Conservation (phyloP, 2,888 invertebrate species). For the Lampropteryx suffumata region DNA sequence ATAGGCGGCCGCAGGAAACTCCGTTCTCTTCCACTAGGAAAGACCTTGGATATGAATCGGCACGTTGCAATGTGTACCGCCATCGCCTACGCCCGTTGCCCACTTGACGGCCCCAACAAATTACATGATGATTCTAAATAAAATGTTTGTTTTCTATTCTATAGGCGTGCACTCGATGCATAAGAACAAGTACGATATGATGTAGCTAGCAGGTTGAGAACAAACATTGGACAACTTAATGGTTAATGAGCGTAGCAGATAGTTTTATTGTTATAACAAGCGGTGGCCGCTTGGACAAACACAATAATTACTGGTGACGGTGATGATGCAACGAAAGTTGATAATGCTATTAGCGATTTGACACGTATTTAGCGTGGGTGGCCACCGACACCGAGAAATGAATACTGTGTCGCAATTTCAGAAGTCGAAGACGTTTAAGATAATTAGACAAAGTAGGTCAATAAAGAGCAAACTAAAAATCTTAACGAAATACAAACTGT, state of each 20-base stretch:
- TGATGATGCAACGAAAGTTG: constrained; percentile 78
- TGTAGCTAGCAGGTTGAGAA: constrained; percentile 36
- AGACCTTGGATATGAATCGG: constrained; percentile 82
- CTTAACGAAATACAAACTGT: constrained; percentile 37
- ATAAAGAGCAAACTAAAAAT: constrained; percentile 48
- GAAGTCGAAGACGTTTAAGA: constrained; percentile 56
- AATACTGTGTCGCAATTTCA: constrained; percentile 61
- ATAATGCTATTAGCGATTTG: constrained; percentile 76
- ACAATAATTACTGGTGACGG: constrained; percentile 60
- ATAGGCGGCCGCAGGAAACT: constrained; percentile 83
- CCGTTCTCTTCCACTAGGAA: constrained; percentile 84
- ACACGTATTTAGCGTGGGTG: constrained; percentile 76
- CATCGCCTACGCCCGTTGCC: constrained; percentile 79
- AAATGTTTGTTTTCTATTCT: constrained; percentile 37
- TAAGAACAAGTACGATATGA: constrained; percentile 38
- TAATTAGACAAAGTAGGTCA: constrained; percentile 57
- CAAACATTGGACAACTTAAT: constrained; percentile 54
- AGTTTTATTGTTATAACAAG: constrained; percentile 66
- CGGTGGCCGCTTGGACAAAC: constrained; percentile 60
- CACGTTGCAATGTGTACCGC: constrained; percentile 81
- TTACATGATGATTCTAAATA: constrained; percentile 55
- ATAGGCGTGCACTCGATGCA: constrained; percentile 31
- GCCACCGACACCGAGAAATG: constrained; percentile 60
- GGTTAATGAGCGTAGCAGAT: constrained; percentile 68
- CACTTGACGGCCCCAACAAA: constrained; percentile 68